These are phyloP conservation scores for Lucilia sericata DNA, from an alignment of 1,140 invertebrate species.

Conservation along the genomic window DNA sequence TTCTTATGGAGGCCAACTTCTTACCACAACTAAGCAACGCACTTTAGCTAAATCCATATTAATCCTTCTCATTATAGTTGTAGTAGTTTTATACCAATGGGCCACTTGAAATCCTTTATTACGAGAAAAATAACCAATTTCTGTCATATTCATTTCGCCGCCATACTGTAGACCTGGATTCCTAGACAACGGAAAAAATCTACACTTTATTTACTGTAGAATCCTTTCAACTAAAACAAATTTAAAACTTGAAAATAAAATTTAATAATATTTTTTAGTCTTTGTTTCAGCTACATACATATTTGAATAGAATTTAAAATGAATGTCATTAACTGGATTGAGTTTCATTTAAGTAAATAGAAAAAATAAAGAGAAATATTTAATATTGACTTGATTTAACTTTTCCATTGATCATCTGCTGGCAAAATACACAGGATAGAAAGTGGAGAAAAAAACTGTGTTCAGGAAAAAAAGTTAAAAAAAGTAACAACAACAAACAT, in stretches of 20 bases:
- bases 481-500: neutral
- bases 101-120: constrained; percentile 60
- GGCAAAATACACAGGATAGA: neutral
- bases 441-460: neutral
- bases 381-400: constrained; percentile 7
- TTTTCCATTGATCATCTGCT: neutral
- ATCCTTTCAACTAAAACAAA: neutral
- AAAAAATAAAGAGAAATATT: neutral
- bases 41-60: constrained; percentile 70
- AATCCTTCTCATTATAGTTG: constrained; percentile 68
- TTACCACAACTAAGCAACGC: constrained; percentile 70
- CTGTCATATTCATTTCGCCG: constrained; percentile 68
- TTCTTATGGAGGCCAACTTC: constrained; percentile 25
- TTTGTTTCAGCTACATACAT: neutral
- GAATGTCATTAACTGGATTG: neutral
- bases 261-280: neutral
- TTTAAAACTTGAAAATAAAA: too few species aligned
- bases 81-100: constrained; percentile 65
- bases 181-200: constrained; percentile 51
- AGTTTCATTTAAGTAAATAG: neutral
- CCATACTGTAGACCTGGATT: constrained; percentile 70
- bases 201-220: neutral
- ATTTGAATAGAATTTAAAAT: neutral
- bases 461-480: neutral
- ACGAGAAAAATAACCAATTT: constrained; percentile 68